Evolutionary conservation across 2,113 vertebrate species (phyloP).

Genomic region (Myxocyprinus asiaticus): DNA sequence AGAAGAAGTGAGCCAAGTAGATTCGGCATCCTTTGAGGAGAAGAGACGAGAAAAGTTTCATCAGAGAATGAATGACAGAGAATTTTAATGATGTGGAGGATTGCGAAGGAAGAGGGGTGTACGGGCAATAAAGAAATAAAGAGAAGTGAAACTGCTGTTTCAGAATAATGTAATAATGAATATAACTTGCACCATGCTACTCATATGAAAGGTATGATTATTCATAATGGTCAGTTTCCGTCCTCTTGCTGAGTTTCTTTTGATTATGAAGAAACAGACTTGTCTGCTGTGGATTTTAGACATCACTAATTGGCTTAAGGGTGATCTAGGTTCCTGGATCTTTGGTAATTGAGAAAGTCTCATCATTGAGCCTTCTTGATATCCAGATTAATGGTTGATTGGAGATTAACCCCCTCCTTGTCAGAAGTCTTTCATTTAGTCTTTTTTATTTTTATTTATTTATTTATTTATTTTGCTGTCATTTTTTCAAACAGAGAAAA

Average conservation of each 20-base stretch:
- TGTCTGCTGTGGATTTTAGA: slow-evolving; percentile 37
- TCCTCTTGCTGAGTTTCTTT: slow-evolving; percentile 19
- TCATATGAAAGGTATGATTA: slow-evolving; percentile 21
- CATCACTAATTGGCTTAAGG: slow-evolving; percentile 46
- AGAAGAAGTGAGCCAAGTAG: slow-evolving; percentile 25
- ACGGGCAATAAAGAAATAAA: slow-evolving; percentile 5
- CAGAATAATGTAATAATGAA: slow-evolving; percentile 39
- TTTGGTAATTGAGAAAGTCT: slow-evolving; percentile 36
- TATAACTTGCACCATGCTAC: slow-evolving; percentile 36
- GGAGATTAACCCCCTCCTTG: neutral
- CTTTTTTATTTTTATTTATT: no score
- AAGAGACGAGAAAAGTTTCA: neutral
- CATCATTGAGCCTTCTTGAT: slow-evolving; percentile 39
- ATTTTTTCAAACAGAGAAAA: no score
- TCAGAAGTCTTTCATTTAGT: no score
- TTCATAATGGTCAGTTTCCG: slow-evolving; percentile 23
- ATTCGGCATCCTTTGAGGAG: slow-evolving; percentile 23
- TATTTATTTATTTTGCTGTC: no score
- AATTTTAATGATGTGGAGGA: slow-evolving; percentile 31
- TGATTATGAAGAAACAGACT: slow-evolving; percentile 37
- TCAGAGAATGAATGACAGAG: slow-evolving; percentile 1
- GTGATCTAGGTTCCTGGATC: slow-evolving; percentile 36
- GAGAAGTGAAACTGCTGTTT: slow-evolving; percentile 16
- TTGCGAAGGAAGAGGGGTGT: neutral
- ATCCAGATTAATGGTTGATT: slow-evolving; percentile 38